Evolutionary conservation across 2,888 invertebrate genomes (phyloP), one percentile per base, ranked within the genome.

Genomic region (Stomorhina lunata): DNA sequence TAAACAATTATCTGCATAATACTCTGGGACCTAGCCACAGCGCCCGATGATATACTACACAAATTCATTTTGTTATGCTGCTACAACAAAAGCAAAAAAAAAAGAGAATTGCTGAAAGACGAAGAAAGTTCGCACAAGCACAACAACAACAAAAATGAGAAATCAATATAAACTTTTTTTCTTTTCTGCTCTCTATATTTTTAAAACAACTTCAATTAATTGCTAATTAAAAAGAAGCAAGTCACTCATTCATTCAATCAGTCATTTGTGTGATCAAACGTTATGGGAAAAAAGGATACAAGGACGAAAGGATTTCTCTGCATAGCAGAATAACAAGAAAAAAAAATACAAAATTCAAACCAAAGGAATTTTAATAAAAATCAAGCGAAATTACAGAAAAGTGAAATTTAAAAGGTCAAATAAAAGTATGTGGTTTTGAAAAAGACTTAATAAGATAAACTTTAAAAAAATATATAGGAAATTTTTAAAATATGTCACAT

Each of bases 181-280:
- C 15, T 37, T 27, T 27, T 40, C 29, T 27, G n/a, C n/a, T n/a
- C n/a, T n/a, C n/a, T n/a, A n/a, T 10, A 53, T 25, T 9, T 7
- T 15, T 43, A 79, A 68, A 75, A 78, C 57, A 73, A 82, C 82
- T 82, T 82, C 69, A 79, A 82, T 82, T 82, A 82, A 82, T 82
- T 82, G 82, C 82, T 82, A 82, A 82, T 82, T 82, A 82, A 82
- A 82, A 75, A 71, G 75, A 79, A 75, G 69, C 65, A 66, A 73
- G 22, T 27, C 22, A 65, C n/a, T 43, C 20, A 65, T 63, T 45
- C 15, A 63, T 53, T 71, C 34, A 59, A 9, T 27, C 48, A 12
- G 34, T 50, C 27, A 37, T 32, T 40, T 45, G n/a, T 69, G 25
- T 43, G 12, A 55, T 12, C 45, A 29, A 43, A 45, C 20, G 25